These are phyloP conservation scores for Gibbula magus DNA, from an alignment of 2,888 invertebrate species.

Conservation along the genomic window DNA sequence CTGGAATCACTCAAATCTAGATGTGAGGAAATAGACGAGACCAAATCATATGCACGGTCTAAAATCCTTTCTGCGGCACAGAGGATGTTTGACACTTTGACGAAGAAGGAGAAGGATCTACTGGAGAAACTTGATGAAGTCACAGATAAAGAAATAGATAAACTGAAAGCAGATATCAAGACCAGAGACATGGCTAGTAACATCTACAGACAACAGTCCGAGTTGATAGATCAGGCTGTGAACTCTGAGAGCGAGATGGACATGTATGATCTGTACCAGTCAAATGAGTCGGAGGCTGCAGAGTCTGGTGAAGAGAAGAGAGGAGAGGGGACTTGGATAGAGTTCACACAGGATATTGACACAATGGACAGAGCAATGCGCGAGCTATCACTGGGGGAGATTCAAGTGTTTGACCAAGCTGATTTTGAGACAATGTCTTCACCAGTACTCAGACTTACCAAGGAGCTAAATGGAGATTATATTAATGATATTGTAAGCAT, in stretches of 20 bases:
- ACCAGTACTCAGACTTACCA: not conserved
- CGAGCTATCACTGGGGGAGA: not conserved
- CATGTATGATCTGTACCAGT: too few relatives aligned
- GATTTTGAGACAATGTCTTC: not conserved
- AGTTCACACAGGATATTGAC: not conserved
- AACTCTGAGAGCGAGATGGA: too few relatives aligned
- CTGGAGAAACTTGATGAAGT: not conserved
- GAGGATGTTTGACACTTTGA: not conserved
- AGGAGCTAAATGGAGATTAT: not conserved
- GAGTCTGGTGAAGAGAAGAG: not conserved
- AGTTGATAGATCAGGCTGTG: too few relatives aligned
- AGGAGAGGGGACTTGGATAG: not conserved
- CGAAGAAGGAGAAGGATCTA: not conserved
- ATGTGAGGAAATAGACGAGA: not conserved
- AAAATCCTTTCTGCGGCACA: too few relatives aligned
- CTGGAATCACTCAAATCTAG: too few relatives aligned
- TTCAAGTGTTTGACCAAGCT: not conserved
- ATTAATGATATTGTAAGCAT: not conserved
- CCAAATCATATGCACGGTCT: too few relatives aligned
- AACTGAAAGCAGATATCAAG: not conserved
- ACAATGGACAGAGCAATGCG: not conserved
- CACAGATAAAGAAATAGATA: not conserved
- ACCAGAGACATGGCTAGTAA: too few relatives aligned
- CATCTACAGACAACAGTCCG: too few relatives aligned
- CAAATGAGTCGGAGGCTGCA: not conserved